phyloP scores from a whole-genome alignment of 2,113 vertebrate species.

The Lethenteron reissneri region DNA sequence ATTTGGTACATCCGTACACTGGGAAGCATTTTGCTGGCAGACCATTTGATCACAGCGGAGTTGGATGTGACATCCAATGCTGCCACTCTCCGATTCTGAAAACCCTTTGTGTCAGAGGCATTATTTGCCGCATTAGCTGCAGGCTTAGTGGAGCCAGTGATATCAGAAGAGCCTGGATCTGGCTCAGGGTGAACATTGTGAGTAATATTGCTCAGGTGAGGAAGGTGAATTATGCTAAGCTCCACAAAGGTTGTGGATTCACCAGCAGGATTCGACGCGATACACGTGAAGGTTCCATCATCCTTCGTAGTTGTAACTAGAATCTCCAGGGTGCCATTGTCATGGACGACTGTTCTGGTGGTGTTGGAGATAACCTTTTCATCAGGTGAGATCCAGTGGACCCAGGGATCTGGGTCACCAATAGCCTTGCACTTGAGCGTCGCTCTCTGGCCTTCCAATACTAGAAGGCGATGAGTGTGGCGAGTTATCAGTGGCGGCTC shows the following conservation, averaged over 20 bases:
- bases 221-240: conserved; percentile 32
- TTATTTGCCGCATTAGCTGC: conserved; percentile 24
- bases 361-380: conserved; percentile 62
- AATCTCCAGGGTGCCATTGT: conserved; percentile 67
- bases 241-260: conserved; percentile 63
- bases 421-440: conserved; percentile 74
- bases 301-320: conserved; percentile 28
- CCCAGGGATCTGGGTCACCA: conserved; percentile 63
- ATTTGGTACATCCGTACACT: conserved; percentile 97
- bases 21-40: conserved; percentile 60
- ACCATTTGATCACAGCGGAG: conserved; percentile 78
- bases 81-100: conserved; percentile 50
- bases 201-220: conserved; percentile 55
- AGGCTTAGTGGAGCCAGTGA: conserved; percentile 46
- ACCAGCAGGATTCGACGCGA: conserved; percentile 70
- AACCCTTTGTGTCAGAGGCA: conserved; percentile 24
- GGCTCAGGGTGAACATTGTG: conserved; percentile 39
- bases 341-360: conserved; percentile 38
- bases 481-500: conserved; percentile 43
- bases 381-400: conserved; percentile 70
- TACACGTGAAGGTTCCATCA: conserved; percentile 58
- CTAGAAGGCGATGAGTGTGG: conserved; percentile 29
- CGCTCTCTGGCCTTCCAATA: conserved; percentile 33
- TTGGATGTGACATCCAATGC: conserved; percentile 71
- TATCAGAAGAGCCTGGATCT: conserved; percentile 45